phyloP scores from a whole-genome alignment of 1,140 invertebrate genomes.

The Psilanteris sp. region DNA sequence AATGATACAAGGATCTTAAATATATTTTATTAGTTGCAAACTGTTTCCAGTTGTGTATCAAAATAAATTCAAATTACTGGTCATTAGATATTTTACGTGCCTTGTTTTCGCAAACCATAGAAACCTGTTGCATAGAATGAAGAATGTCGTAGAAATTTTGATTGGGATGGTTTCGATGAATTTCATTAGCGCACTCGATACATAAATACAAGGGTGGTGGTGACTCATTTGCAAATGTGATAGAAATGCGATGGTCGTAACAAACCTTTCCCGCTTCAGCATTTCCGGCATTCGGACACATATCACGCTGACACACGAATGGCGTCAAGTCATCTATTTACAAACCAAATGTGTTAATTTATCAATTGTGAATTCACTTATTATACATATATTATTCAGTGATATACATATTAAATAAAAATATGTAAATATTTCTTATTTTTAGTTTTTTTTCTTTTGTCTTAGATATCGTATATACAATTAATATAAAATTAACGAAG shows the following conservation, averaged over 20 bases:
- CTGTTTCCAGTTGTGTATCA: constrained; percentile 6
- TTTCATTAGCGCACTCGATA: constrained; percentile 96
- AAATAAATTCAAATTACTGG: constrained; percentile 37
- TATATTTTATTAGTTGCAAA: constrained; percentile 10
- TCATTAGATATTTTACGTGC: constrained; percentile 78
- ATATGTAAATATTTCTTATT: not conserved
- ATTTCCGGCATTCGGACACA: constrained; percentile 89
- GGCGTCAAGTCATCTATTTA: constrained; percentile 85
- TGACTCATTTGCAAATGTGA: constrained; percentile 89
- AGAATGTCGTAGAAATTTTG: constrained; percentile 94
- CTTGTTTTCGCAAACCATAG: constrained; percentile 98
- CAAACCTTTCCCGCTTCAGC: constrained; percentile 95
- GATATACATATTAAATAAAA: no score
- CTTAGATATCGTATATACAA: no score
- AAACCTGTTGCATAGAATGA: constrained; percentile 96
- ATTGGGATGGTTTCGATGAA: constrained; percentile 89
- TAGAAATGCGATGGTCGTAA: constrained; percentile 92
- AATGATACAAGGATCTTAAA: not conserved
- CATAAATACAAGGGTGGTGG: constrained; percentile 97
- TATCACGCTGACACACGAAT: constrained; percentile 91
- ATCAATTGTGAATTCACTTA: no score
- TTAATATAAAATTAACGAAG: no score
- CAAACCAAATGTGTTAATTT: constrained; percentile 17
- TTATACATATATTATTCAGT: no score
- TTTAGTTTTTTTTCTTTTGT: no score